Evolutionary conservation across 2,888 invertebrate genomes (phyloP).

Genomic region (Melinaea marsaeus): DNA sequence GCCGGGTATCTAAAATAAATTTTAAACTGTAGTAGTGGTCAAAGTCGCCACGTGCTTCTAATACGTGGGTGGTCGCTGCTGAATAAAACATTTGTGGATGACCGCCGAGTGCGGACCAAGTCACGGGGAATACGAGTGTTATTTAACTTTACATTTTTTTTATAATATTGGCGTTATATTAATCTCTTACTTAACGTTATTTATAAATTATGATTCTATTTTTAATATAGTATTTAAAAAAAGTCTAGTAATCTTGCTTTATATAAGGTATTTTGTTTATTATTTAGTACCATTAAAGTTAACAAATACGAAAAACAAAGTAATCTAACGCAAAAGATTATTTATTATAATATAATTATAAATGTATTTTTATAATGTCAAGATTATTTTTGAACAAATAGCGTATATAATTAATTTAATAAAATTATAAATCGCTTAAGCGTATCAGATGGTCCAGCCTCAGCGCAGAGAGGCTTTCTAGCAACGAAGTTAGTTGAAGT

Average conservation of each 20-base stretch:
- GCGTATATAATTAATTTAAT: not conserved
- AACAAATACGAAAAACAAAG: no score
- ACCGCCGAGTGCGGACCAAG: conserved; percentile 44
- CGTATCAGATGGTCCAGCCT: conserved; percentile 31
- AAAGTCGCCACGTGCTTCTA: conserved; percentile 27
- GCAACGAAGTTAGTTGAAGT: conserved; percentile 65
- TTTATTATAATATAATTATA: no score
- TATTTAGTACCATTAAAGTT: no score
- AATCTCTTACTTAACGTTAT: no score
- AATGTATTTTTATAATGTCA: no score
- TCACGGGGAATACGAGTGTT: conserved; percentile 12
- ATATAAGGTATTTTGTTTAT: no score
- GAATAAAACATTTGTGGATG: conserved; percentile 31
- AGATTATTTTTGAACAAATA: no score
- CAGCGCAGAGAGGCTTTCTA: conserved; percentile 47
- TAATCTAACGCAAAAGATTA: no score
- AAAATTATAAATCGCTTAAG: conserved; percentile 20
- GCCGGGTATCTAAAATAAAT: conserved; percentile 20
- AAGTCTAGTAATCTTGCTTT: no score
- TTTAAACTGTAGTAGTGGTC: conserved; percentile 28
- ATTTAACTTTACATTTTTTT: not conserved
- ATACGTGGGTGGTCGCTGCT: conserved; percentile 30
- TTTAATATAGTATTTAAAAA: no score
- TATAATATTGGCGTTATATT: no score
- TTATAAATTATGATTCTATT: no score